Base-by-base conservation (phyloP, 1,140 invertebrate genomes). In the Limonius californicus region DNA sequence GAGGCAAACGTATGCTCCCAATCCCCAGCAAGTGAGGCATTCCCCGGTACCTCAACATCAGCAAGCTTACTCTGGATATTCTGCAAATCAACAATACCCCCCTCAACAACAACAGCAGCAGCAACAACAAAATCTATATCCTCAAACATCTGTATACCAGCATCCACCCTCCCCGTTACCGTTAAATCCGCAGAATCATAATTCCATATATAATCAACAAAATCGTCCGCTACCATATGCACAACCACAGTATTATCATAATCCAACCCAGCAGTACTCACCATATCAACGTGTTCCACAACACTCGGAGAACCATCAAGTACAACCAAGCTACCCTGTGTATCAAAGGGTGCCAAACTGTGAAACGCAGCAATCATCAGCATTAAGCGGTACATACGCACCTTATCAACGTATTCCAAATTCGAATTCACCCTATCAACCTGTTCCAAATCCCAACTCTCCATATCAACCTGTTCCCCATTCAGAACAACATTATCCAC, bases 91-190 rank as follows among this genome's bases (percentile, higher is more conserved):
- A 12, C 55, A 35, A 16, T 42, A 59, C 20, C n/a, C 15, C 1
- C 16, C 7, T 50, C 45, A 18, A 21, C 45, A 50, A 12, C 42
- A 45, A 4, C 42, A 45, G 12, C 45, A 50, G 7, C 14, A 3
- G 1, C 45, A 50, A 12, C 42, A 45, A 4, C 42, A 45, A 19
- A 15, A 50, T 1, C 14, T 18, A 1, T 50, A 50, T 18, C 16
- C 20, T 19, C 56, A 65, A 30, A 42, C 11, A 3, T 50, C 45
- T 23, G 15, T 59, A 14, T 72, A 72, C 54, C 70, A 70, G 45
- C 67, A 72, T 61, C 65, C 73, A 12, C 72, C 74, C 19, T 72
- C 72, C n/a, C 73, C 73, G 16, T 66, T 65, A 20, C 69, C 72
- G 53, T 68, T 66, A 3, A 64, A 50, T n/a, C 57, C 47, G 19